A percentile compares a stretch with the other conserved stretches of the same genome.
Evolutionary conservation across 2,888 invertebrate genomes (phyloP).

Genomic region (Desoria tigrina): DNA sequence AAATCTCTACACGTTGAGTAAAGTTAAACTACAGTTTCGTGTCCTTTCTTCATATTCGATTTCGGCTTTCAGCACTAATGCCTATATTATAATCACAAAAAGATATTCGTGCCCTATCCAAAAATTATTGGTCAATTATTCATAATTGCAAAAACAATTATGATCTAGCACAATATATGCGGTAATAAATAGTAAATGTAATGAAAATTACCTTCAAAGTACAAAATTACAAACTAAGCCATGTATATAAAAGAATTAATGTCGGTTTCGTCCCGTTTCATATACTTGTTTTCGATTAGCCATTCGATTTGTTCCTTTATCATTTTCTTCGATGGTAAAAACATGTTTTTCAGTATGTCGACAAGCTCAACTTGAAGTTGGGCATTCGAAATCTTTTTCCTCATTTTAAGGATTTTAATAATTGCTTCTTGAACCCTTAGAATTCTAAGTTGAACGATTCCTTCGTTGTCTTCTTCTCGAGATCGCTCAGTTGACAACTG

Average conservation of each 20-base stretch:
- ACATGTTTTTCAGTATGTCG: slow-evolving; percentile 98
- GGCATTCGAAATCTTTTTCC: slow-evolving; percentile 90
- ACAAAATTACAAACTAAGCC: slow-evolving; percentile 61
- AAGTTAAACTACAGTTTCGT: too few species aligned
- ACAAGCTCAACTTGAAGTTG: slow-evolving; percentile 95
- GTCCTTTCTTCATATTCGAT: too few species aligned
- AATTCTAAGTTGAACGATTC: slow-evolving; percentile 94
- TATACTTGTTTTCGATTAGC: slow-evolving; percentile 98
- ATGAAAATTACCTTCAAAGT: too few species aligned
- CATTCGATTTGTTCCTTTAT: slow-evolving; percentile 99
- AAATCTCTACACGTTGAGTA: too few species aligned
- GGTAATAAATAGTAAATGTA: too few species aligned
- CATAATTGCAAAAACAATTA: too few species aligned
- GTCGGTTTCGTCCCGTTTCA: slow-evolving; percentile 93
- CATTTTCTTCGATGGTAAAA: slow-evolving; percentile 97
- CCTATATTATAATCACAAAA: too few species aligned
- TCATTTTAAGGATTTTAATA: slow-evolving; percentile 98
- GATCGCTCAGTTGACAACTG: slow-evolving; percentile 93
- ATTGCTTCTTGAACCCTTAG: slow-evolving; percentile 92
- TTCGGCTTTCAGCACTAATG: too few species aligned
- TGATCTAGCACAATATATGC: too few species aligned
- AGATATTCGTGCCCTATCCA: too few species aligned
- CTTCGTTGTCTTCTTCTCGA: slow-evolving; percentile 96
- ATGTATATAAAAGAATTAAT: slow-evolving; percentile 98
- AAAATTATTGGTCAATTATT: too few species aligned